phyloP scores from a whole-genome alignment of 2,113 vertebrate species.

The Caranx ignobilis region DNA sequence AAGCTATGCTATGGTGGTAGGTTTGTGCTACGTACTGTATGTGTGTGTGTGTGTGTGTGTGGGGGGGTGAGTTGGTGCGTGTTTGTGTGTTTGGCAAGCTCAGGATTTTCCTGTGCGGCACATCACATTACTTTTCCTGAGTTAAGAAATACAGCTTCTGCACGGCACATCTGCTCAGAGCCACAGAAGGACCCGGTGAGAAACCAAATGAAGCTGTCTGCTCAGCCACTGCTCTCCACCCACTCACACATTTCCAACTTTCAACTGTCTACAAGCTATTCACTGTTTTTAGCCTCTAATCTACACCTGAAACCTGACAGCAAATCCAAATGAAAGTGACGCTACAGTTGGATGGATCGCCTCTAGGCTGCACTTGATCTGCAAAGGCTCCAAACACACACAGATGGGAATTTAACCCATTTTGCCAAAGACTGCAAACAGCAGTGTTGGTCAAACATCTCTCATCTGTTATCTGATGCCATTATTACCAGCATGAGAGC shows the following conservation, averaged over 20 bases:
- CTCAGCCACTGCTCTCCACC: conserved; percentile 39
- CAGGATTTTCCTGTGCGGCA: conserved; percentile 54
- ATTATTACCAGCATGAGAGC: not conserved
- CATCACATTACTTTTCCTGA: conserved; percentile 62
- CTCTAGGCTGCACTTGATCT: not conserved
- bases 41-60: conserved; percentile 44
- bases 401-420: not conserved
- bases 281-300: conserved; percentile 23
- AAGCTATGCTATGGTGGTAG: conserved; percentile 45
- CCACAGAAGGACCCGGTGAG: conserved; percentile 34
- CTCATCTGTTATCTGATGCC: not conserved
- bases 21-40: conserved; percentile 15
- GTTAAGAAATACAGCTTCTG: conserved; percentile 63
- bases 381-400: not conserved
- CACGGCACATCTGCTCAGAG: conserved; percentile 60
- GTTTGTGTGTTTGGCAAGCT: conserved; percentile 70
- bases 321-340: conserved; percentile 29
- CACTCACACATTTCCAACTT: conserved; percentile 47
- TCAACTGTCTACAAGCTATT: conserved; percentile 34
- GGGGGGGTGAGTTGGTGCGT: conserved; percentile 31
- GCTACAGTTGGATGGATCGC: not conserved
- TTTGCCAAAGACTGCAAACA: not conserved
- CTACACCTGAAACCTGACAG: conserved; percentile 16
- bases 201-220: conserved; percentile 60
- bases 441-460: conserved; percentile 1